Evolutionary conservation across 1,140 invertebrate genomes (phyloP).

Genomic region (Dreissena polymorpha): DNA sequence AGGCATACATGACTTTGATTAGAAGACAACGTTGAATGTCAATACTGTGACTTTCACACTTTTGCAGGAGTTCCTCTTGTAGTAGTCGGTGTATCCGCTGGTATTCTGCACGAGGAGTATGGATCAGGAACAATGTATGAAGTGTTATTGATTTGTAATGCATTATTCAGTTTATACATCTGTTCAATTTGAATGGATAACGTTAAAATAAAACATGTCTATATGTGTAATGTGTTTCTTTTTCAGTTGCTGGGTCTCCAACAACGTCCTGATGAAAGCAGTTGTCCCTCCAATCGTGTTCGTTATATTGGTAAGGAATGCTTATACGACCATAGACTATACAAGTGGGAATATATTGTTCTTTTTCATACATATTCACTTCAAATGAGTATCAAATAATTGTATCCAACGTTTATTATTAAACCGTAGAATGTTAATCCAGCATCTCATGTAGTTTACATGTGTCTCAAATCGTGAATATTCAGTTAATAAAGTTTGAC

Average conservation of each 20-base stretch:
- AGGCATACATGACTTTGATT: too few species aligned
- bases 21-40: too few species aligned
- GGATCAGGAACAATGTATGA: conserved; percentile 47
- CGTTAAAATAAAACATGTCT: too few species aligned
- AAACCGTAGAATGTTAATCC: neutral
- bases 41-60: too few species aligned
- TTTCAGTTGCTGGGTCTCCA: conserved; percentile 72
- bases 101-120: conserved; percentile 68
- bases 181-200: neutral
- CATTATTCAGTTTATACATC: neutral
- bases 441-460: too few species aligned
- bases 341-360: neutral
- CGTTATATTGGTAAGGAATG: conserved; percentile 68
- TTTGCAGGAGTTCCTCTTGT: conserved; percentile 68
- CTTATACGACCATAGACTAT: neutral
- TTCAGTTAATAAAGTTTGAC: neutral
- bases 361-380: neutral
- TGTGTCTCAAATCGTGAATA: too few species aligned
- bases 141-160: neutral
- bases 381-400: neutral
- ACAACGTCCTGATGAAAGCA: conserved; percentile 63
- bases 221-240: too few species aligned
- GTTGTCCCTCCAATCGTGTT: conserved; percentile 71
- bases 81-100: conserved; percentile 70
- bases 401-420: neutral